Evolutionary conservation across 2,888 invertebrate species (phyloP), one percentile per base, ranked within the genome.

Genomic region (Cheilosia grossa): DNA sequence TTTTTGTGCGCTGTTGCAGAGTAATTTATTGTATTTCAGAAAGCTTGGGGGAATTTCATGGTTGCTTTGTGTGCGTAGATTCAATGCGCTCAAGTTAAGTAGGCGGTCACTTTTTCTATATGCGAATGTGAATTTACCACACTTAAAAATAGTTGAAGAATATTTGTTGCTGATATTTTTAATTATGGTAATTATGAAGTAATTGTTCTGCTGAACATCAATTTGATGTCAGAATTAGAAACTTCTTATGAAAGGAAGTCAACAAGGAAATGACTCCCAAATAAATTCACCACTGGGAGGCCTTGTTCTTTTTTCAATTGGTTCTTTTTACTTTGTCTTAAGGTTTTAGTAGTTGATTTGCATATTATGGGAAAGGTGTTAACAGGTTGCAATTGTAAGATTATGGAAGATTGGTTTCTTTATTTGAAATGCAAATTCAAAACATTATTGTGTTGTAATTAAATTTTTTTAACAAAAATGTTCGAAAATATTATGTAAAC

Each of bases 41-140:
- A 79, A 79, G 74, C 69, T 59, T 53, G n/a, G 61, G 44, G 63
- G 74, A 69, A 73, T 75, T 63, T 69, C 42, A 73, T 58, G 51
- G 74, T 67, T 21, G 30, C 44, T 61, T 47, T 61, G 40, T 69
- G 49, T 69, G 66, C 24, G 54, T n/a, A 33, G 2, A 17, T 70
- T 63, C 21, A 49, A 49, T 70, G 78, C 37, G 63, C n/a, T 54
- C 49, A 53, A 53, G 27, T 33, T 30, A 30, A 19, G 75, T 66
- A 75, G 66, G 66, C 44, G 61, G 53, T 4, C 47, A 17, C 24
- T 54, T 42, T 56, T 30, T 67, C 42, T 61, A 53, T 27, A 6
- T 54, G 17, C 15, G 5, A 58, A 19, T 54, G 30, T 59, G n/a
- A 19, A 53, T 47, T 33, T 30, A 47, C 3, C 42, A 40, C 53